Evolutionary conservation across 2,888 invertebrate species (phyloP), one percentile per base, ranked within the genome.

Genomic region (Eudasyphora cyanicolor): DNA sequence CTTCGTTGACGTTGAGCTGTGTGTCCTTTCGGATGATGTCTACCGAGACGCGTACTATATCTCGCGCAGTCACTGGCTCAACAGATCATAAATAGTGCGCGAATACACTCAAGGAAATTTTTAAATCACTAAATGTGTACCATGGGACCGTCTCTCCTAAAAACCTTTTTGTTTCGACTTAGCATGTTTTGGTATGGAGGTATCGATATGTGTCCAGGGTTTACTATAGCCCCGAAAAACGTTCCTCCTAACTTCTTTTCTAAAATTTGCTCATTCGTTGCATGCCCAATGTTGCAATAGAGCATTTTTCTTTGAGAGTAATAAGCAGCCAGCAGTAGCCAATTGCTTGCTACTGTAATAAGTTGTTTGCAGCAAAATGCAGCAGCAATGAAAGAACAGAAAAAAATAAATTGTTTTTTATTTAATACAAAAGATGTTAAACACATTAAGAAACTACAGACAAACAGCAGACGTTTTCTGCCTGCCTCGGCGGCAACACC

Each of bases 371-470:
- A 71, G 64, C 75, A 80, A 67, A 62, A 57, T 57, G 14, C n/a
- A n/a, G 27, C 8, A 45, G n/a, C 45, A n/a, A 45, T 45, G n/a
- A 29, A n/a, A 60, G 29, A 60, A 10, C 10, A 10, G 29, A 7
- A 35, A 24, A 42, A 80, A 76, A 84, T 81, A 73, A 78, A 84
- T 78, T 75, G 80, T 84, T 80, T 83, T 78, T 80, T 79, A 71
- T 76, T 78, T 74, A 80, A 78, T 77, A 64, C 71, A 49, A 80
- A 71, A 67, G 38, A 38, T 67, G 24, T 67, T 67, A 21, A 67
- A 42, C 10, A 21, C 10, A n/a, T 70, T 49, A 82, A 73, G 27
- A 24, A 42, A 35, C 38, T 69, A 49, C 54, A 77, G 76, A 79
- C 75, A 70, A 62, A 51, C 62, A 62, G 74, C 62, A 62, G 74